Base-by-base conservation (phyloP, 2,797 vertebrate genomes). In the Austrolebias charrua region DNA sequence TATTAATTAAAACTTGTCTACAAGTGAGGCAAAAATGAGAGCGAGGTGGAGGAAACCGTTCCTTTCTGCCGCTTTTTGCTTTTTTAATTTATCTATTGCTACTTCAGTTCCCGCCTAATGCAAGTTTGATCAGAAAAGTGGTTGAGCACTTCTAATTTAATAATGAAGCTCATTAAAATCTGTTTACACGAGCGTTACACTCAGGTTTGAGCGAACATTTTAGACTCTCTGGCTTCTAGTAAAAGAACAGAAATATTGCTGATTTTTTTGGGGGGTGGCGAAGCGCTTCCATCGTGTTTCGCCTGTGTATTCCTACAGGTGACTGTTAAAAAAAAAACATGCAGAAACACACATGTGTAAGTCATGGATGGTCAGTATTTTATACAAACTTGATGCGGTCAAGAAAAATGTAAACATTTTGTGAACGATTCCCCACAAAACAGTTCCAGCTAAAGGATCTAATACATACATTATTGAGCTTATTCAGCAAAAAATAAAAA, bases 221-320 rank as follows among this genome's bases (percentile, higher is more conserved):
- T 13, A 40, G 11, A 40, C 38, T 40, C 38, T 40, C 38, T 33
- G 31, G 31, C 31, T 33, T 33, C 6, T 33, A 6, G 6, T 40
- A 40, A 40, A 40, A 40, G 10, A 12, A 40, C 15, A 35, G 35
- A 60, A 46, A 48, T 40, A 7, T 14, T 55, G 4, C 46, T 50
- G 19, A 35, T 62, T 16, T 46, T 31, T 56, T 60, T n/a, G n/a
- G n/a, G n/a, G n/a, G n/a, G 2, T 48, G 60, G 10, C n/a, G 19
- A 58, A 81, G 69, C 63, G 38, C 60, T 20, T 9, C 49, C 52
- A 14, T 62, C 45, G 63, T 67, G 69, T 71, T 75, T 81, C 63
- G 79, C 80, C 70, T 75, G 55, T 58, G 49, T 81, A 85, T 81
- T 86, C 83, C 78, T 69, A 88, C 86, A 90, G 79, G 81, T 87